Conservation (phyloP, 2,113 vertebrate genomes). For the Hippocampus comes region DNA sequence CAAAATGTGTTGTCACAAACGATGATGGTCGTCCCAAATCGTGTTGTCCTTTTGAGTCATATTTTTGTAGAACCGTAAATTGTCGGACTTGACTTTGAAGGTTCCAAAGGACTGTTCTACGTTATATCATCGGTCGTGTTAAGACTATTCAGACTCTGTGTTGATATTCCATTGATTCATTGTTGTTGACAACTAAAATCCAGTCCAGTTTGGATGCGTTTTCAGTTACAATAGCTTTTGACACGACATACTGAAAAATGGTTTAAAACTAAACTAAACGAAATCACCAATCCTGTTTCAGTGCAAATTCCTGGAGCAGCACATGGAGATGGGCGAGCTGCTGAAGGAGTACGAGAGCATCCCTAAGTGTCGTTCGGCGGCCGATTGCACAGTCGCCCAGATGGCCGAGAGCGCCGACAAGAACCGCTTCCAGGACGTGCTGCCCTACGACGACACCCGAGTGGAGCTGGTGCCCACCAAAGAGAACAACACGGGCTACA, state of each 20-base stretch:
- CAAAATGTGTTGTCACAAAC: no score
- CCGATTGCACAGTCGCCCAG: slow-evolving; percentile 78
- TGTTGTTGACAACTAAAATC: no score
- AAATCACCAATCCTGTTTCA: slow-evolving; percentile 36
- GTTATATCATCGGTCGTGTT: no score
- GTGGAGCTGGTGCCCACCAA: slow-evolving; percentile 97
- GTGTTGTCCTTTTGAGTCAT: no score
- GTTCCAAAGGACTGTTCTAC: no score
- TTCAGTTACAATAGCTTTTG: not conserved
- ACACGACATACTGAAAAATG: not conserved
- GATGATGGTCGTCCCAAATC: no score
- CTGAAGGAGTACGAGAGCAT: slow-evolving; percentile 88
- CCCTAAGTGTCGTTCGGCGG: slow-evolving; percentile 74
- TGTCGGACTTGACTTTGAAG: no score
- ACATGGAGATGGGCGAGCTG: slow-evolving; percentile 86
- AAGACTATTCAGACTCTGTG: no score
- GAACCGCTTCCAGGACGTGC: slow-evolving; percentile 92
- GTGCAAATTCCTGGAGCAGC: slow-evolving; percentile 86
- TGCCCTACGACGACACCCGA: slow-evolving; percentile 89
- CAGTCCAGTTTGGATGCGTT: not conserved
- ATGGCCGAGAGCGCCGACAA: slow-evolving; percentile 87
- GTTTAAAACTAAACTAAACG: no score
- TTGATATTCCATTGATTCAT: no score
- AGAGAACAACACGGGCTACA: slow-evolving; percentile 97
- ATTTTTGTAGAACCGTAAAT: no score